phyloP scores from a whole-genome alignment of 2,113 vertebrate species.

The Galeopterus variegatus region DNA sequence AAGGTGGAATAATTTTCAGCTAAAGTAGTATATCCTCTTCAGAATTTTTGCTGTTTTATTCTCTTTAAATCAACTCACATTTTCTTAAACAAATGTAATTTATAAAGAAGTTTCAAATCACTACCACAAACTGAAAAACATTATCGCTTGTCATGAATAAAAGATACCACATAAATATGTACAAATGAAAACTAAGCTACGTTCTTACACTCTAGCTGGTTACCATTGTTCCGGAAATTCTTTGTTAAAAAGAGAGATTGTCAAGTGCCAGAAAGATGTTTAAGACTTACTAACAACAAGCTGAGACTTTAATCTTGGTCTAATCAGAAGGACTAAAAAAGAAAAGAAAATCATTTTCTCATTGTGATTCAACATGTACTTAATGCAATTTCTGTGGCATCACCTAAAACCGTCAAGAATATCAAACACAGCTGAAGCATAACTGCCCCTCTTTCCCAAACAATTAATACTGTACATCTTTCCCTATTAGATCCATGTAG shows the following conservation, averaged over 20 bases:
- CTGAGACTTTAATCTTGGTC: constrained; percentile 32
- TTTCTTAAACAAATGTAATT: constrained; percentile 55
- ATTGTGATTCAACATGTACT: not conserved
- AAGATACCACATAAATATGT: constrained; percentile 58
- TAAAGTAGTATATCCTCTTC: not conserved
- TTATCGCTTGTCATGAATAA: constrained; percentile 48
- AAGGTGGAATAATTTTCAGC: not conserved
- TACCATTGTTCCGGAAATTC: not conserved
- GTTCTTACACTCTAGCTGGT: constrained; percentile 11
- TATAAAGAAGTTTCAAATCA: constrained; percentile 59
- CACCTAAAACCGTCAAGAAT: not conserved
- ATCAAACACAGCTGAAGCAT: not conserved
- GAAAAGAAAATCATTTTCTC: not conserved
- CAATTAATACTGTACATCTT: not conserved
- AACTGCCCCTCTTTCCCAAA: not conserved
- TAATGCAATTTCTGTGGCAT: not conserved
- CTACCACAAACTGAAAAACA: not conserved
- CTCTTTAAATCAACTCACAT: constrained; percentile 42
- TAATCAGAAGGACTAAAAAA: not conserved
- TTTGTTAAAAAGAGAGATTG: constrained; percentile 34
- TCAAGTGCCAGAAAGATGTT: not conserved
- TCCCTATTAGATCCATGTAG: not conserved
- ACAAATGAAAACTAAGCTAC: constrained; percentile 17
- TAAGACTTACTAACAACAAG: constrained; percentile 13
- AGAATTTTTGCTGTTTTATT: not conserved